Evolutionary conservation across 2,888 invertebrate species (phyloP).

Genomic region (Ditula angustiorana): DNA sequence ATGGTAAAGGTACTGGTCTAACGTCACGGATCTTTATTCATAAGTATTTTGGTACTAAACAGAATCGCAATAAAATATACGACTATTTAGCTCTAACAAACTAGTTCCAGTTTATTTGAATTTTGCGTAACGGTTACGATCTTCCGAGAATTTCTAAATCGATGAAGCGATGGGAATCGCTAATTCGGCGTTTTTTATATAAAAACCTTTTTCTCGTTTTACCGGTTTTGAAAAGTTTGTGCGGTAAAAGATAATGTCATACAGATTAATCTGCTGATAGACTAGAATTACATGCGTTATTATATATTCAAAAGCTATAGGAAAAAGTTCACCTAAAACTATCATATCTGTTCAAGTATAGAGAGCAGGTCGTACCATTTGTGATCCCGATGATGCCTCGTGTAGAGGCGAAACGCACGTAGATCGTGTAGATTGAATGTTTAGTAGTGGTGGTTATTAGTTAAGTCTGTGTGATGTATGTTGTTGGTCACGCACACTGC

Average conservation of each 20-base stretch:
- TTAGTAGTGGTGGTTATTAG: too few relatives aligned
- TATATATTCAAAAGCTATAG: neutral
- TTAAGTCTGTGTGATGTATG: too few relatives aligned
- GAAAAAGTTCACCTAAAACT: too few relatives aligned
- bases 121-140: conserved; percentile 26
- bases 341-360: too few relatives aligned
- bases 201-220: neutral
- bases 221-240: neutral
- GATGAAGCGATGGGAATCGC: conserved; percentile 5
- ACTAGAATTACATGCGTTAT: neutral
- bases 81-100: conserved; percentile 11
- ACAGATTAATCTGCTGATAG: neutral
- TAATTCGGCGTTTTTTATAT: neutral
- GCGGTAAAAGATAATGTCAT: conserved; percentile 1
- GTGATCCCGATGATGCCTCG: too few relatives aligned
- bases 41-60: neutral
- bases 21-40: too few relatives aligned
- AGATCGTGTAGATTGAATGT: too few relatives aligned
- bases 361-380: too few relatives aligned
- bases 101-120: conserved; percentile 32
- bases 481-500: too few relatives aligned
- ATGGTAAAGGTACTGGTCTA: too few relatives aligned
- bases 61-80: neutral
- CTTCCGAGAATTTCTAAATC: conserved; percentile 25
- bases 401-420: too few relatives aligned